These are phyloP conservation scores for Ametastegia equiseti DNA, from an alignment of 2,888 invertebrate species.

Conservation along the genomic window DNA sequence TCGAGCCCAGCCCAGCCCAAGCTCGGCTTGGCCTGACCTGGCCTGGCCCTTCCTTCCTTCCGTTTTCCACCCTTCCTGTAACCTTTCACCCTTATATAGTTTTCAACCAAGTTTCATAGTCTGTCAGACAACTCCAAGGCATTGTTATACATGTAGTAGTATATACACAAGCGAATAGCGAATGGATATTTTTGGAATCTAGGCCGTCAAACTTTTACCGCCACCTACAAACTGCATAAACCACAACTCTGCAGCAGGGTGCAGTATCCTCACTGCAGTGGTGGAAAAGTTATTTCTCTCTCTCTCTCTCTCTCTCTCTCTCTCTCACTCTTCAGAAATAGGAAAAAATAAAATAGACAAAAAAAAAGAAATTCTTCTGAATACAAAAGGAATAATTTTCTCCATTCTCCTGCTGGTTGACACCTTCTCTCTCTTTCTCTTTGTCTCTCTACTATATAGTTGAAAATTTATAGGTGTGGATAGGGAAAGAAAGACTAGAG, in stretches of 20 bases:
- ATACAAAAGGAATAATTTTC: not conserved
- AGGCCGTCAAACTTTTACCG: constrained; percentile 57
- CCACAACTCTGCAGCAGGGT: not conserved
- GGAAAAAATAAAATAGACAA: not conserved
- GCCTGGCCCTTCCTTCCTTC: not conserved
- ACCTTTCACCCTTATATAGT: not conserved
- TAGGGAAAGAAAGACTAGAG: not conserved
- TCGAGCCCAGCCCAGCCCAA: too few species aligned
- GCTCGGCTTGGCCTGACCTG: too few species aligned
- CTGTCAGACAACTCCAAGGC: constrained; percentile 28
- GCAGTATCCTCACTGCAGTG: not conserved
- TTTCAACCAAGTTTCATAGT: constrained; percentile 35
- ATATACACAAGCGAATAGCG: not conserved
- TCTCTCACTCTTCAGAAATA: too few species aligned
- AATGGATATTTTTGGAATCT: constrained; percentile 64
- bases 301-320: not conserved
- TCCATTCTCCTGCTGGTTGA: not conserved
- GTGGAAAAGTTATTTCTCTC: not conserved
- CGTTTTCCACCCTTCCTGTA: not conserved
- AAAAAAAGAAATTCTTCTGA: not conserved
- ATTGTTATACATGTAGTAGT: constrained; percentile 24
- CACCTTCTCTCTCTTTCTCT: too few species aligned
- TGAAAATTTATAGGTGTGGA: not conserved
- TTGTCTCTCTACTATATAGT: too few species aligned
- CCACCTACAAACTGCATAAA: constrained; percentile 14